These are phyloP conservation scores for Gypaetus barbatus DNA, from an alignment of 2,797 vertebrate species.

Conservation along the genomic window DNA sequence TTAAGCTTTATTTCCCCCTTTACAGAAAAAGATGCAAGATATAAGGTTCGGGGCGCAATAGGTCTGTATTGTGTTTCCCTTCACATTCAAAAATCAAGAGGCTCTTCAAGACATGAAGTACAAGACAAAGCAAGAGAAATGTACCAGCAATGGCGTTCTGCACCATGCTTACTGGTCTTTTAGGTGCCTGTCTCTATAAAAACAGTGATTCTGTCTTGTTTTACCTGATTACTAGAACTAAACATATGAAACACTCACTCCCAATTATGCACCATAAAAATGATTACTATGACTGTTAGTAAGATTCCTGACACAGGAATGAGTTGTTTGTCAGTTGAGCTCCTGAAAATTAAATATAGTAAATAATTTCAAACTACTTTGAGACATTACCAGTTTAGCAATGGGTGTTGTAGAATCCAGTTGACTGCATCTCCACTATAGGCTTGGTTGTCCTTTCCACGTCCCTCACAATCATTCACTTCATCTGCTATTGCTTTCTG, in stretches of 20 bases:
- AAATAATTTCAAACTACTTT: neutral
- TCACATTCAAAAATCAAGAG: neutral
- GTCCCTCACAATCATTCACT: neutral
- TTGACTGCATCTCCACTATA: neutral
- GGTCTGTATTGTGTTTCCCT: neutral
- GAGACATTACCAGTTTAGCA: neutral
- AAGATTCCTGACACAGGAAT: neutral
- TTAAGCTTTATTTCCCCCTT: neutral
- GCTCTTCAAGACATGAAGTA: neutral
- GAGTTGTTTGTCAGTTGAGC: neutral
- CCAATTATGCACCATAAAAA: neutral
- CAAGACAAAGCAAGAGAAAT: neutral
- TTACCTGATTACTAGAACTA: neutral
- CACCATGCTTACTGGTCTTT: neutral
- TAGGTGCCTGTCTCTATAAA: neutral
- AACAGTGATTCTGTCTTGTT: neutral
- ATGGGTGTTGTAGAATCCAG: neutral
- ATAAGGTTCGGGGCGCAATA: neutral
- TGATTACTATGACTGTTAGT: neutral
- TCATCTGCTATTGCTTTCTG: neutral
- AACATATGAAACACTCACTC: neutral
- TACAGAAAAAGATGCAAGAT: neutral
- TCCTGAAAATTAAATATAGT: neutral
- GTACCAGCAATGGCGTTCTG: neutral
- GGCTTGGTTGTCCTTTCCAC: neutral